phyloP scores from a whole-genome alignment of 2,113 vertebrate genomes.

The Gorsachius goisagi region DNA sequence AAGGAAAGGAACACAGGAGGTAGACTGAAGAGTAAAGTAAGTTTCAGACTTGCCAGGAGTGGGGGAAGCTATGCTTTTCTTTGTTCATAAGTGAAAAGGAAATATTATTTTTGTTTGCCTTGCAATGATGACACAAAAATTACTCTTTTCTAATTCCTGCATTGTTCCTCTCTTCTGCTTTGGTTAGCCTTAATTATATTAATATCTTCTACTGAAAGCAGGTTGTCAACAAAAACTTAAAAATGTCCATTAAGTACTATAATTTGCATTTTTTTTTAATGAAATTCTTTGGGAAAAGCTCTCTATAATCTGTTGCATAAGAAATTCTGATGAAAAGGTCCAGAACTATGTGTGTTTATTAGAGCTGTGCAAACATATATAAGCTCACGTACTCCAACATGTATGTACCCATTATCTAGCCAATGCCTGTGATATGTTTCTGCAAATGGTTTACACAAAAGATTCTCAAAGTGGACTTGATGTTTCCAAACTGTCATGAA shows the following conservation, averaged over 20 bases:
- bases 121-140: not conserved
- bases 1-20: not conserved
- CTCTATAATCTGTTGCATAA: not conserved
- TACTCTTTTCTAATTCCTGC: not conserved
- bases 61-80: not conserved
- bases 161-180: not conserved
- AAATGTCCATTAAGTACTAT: not conserved
- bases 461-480: not conserved
- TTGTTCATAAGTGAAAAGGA: not conserved
- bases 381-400: not conserved
- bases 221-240: not conserved
- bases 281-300: not conserved
- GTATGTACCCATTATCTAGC: not conserved
- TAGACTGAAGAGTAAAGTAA: not conserved
- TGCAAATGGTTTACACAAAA: not conserved
- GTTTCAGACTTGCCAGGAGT: not conserved
- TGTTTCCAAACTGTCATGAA: not conserved
- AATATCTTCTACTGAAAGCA: not conserved
- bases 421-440: not conserved
- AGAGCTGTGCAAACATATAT: accelerated
- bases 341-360: not conserved
- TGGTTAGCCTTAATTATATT: not conserved
- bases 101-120: not conserved
- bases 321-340: not conserved
- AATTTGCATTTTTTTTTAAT: not conserved